Percentiles rank a stretch among this genome's conserved stretches.
Evolutionary conservation across 2,888 invertebrate genomes (phyloP).

Genomic region (Serrognathus titanus): DNA sequence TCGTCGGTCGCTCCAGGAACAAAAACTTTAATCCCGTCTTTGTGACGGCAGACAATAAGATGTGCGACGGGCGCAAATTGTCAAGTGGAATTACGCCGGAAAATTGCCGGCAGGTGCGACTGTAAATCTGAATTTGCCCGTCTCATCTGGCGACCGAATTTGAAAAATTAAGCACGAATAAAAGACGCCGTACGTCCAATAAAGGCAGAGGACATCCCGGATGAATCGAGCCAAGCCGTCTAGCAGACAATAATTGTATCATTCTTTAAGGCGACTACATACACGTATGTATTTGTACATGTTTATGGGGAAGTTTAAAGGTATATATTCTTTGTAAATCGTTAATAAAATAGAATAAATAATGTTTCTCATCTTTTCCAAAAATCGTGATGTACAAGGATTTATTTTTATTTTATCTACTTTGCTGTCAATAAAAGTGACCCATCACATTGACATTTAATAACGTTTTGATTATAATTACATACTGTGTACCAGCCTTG

Average conservation of each 20-base stretch:
- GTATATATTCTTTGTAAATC: no score
- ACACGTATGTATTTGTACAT: no score
- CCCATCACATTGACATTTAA: no score
- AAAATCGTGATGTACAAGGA: no score
- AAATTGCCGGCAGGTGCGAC: neutral
- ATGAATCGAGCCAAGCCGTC: neutral
- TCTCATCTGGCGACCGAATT: neutral
- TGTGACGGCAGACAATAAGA: neutral
- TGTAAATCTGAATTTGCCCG: neutral
- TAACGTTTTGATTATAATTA: no score
- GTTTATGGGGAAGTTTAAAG: no score
- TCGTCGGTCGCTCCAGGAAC: neutral
- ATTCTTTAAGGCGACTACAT: neutral
- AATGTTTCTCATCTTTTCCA: no score
- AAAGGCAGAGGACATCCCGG: neutral
- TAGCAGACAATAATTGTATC: neutral
- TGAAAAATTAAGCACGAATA: neutral
- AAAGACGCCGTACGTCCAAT: neutral
- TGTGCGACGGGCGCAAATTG: neutral
- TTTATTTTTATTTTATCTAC: no score
- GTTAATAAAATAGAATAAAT: no score
- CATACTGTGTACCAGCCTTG: no score
- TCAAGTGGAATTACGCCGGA: neutral
- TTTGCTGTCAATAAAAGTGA: no score
- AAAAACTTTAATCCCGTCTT: neutral